Base-by-base conservation (phyloP, 2,888 invertebrate genomes). In the Eupithecia tripunctaria region DNA sequence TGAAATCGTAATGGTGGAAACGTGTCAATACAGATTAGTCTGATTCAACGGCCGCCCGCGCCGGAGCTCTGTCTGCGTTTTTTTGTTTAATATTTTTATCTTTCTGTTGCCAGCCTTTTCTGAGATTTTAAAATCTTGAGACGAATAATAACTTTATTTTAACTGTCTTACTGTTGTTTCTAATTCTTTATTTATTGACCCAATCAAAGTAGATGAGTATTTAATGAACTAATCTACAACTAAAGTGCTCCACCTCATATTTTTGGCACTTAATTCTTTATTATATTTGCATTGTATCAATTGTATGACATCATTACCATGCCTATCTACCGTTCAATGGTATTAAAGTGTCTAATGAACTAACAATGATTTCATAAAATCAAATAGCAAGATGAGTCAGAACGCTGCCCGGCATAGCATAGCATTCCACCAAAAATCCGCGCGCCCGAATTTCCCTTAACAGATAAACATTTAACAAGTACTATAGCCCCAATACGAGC, bases 1-100 rank as follows among this genome's bases (percentile, higher is more conserved):
- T 87, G 86, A 85, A 94, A 88, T 91, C 93, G 91, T 85, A 91
- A 90, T 89, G 82, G 91, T 89, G 93, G 93, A 94, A 94, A 94
- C 91, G 86, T 92, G 94, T 92, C 94, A 90, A 93, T 93, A 91
- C 84, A 83, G 83, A 91, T 94, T 91, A 91, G 85, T 84, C 76
- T 82, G 88, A 90, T 86, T 82, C 82, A 83, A 79, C 79, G 84
- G 81, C 82, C 84, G 84, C 80, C 84, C 38, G 83, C 67, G 67
- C 56, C 62, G 68, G 70, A 66, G 73, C 75, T 69, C 73, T 76
- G 75, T 78, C 64, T 64, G 73, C 76, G 76, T 79, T 84, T 82
- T 79, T 80, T 81, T 80, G 63, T 76, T 73, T 21, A 41, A 51
- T 51, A 51, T 21, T 74, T 74, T 77, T 75, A 67, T 74, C 66